Conservation (phyloP, 2,888 invertebrate genomes). For the Agelastica alni region DNA sequence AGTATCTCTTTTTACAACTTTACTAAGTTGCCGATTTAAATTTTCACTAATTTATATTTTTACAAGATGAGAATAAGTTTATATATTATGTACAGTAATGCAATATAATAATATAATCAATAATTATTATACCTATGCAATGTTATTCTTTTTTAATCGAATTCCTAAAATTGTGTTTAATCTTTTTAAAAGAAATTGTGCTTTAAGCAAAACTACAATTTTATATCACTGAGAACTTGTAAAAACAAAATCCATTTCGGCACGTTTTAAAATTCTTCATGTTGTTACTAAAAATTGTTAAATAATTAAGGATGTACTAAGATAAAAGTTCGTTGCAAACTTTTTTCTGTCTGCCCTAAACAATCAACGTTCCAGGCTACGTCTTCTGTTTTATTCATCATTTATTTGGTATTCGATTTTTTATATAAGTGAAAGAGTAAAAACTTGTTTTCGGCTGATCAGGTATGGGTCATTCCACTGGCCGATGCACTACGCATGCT, state of each 20-base stretch:
- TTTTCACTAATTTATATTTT: too few species aligned
- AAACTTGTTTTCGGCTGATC: slow-evolving; percentile 52
- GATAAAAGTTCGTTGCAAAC: slow-evolving; percentile 15
- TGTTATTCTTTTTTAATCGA: background rate
- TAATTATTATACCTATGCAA: background rate
- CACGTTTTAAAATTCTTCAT: background rate
- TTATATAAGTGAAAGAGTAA: slow-evolving; percentile 48
- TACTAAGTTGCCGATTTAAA: too few species aligned
- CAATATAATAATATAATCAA: too few species aligned
- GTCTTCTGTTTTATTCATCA: slow-evolving; percentile 44
- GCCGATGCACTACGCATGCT: slow-evolving; percentile 42
- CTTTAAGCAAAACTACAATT: background rate
- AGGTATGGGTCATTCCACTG: slow-evolving; percentile 53
- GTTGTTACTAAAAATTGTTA: slow-evolving; percentile 15
- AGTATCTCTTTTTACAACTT: too few species aligned
- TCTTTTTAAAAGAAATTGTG: background rate
- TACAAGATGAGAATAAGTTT: too few species aligned
- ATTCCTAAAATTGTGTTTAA: background rate
- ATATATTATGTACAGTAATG: too few species aligned
- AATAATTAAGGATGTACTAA: slow-evolving; percentile 17
- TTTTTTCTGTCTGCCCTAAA: slow-evolving; percentile 19
- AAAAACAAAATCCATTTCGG: too few species aligned
- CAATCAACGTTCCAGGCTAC: slow-evolving; percentile 29
- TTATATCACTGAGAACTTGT: too few species aligned
- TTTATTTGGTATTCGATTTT: slow-evolving; percentile 44